A percentile compares a stretch with the other conserved stretches of the same genome.
Conservation (phyloP, 2,797 vertebrate genomes). For the Calcarius lapponicus region DNA sequence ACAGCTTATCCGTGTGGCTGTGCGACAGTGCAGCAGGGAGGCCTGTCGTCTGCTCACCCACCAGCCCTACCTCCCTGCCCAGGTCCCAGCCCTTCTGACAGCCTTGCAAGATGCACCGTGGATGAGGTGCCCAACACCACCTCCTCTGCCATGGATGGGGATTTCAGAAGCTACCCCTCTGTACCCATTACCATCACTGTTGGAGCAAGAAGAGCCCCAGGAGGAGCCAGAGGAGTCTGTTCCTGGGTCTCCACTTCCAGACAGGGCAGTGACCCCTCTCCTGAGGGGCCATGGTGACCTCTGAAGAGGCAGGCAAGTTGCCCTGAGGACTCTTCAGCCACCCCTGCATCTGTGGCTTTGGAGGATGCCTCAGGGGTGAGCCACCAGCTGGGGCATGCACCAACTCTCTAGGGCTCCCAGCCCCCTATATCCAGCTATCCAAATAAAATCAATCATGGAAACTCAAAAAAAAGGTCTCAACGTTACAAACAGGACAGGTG, state of each 20-base stretch:
- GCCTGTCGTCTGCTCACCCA: not conserved
- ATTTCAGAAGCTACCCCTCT: not conserved
- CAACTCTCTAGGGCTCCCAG: not conserved
- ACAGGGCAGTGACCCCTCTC: fast-evolving
- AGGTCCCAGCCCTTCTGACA: not conserved
- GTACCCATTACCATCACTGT: not conserved
- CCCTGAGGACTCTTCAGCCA: not conserved
- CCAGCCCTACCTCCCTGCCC: not conserved
- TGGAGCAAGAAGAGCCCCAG: not conserved
- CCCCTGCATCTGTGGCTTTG: fast-evolving
- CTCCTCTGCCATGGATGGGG: not conserved
- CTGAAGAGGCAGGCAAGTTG: not conserved
- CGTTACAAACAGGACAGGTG: not conserved
- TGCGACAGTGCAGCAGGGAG: not conserved
- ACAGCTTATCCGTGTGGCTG: fast-evolving
- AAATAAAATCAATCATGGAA: not conserved
- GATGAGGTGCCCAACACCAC: not conserved
- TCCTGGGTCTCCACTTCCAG: not conserved
- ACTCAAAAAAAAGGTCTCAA: not conserved
- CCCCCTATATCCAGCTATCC: too few relatives aligned
- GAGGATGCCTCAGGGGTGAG: not conserved
- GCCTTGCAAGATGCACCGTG: not conserved
- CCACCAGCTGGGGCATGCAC: not conserved
- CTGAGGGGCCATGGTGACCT: fast-evolving
- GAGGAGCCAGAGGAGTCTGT: not conserved